Evolutionary conservation across 2,888 invertebrate species (phyloP), one percentile per base, ranked within the genome.

Genomic region (Chalcosyrphus nemorum): DNA sequence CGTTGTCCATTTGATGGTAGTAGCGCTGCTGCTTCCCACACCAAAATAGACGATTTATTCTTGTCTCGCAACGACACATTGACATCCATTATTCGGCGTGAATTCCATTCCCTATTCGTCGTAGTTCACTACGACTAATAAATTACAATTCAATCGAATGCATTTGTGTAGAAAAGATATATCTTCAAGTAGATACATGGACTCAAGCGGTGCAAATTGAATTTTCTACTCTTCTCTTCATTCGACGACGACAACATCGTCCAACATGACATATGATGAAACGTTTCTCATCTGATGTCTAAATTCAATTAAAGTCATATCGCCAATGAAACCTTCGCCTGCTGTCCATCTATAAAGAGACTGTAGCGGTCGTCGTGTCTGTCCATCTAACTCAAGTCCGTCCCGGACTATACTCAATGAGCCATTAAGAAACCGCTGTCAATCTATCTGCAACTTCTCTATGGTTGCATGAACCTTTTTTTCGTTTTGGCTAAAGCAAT

Each of bases 301-400:
- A 86, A 86, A 87, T 87, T 86, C 86, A 87, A 87, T 87, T 86
- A 87, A 87, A 84, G 70, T 78, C 80, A 78, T 72, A 86, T 81
- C 65, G 66, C 68, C 65, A 76, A 63, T 76, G 66, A 76, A 81
- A 56, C 77, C 38, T 71, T 21, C 24, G 35, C 38, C 24, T 24
- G 24, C 24, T 21, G 45, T 52, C 66, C 59, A 45, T 27, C 21
- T 13, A 38, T 45, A 19, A 32, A 21, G 38, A 29, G 32, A 17
- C 6, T n/a, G n/a, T n/a, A n/a, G n/a, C n/a, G n/a, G n/a, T n/a
- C n/a, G n/a, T 41, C 59, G 29, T 43, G 59, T 54, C 32, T 43
- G 61, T 41, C 63, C 66, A 63, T 59, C 75, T 74, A 65, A 61
- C 59, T 71, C 65, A 41, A 59, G 56, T 82, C 27, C 32, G 68